These are phyloP conservation scores for Sinocyclocheilus grahami DNA, from an alignment of 2,113 vertebrate species.

Conservation along the genomic window DNA sequence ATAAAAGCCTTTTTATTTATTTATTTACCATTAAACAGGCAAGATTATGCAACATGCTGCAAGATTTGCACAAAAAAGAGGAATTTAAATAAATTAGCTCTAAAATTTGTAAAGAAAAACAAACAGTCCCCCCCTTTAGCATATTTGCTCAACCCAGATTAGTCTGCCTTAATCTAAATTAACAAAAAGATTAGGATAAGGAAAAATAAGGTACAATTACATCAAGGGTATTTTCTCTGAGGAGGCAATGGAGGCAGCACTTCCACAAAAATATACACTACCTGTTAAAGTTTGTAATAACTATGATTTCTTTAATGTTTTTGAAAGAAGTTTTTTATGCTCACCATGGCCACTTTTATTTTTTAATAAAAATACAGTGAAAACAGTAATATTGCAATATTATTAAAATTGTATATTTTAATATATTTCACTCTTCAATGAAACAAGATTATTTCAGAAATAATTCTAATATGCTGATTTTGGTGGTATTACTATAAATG, in stretches of 20 bases:
- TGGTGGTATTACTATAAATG: too few species aligned
- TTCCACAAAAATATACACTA: background rate
- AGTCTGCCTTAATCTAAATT: constrained; percentile 1
- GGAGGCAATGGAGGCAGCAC: background rate
- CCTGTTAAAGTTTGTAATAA: background rate
- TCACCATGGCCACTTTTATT: too few species aligned
- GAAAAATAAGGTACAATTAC: background rate
- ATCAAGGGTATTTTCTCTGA: background rate
- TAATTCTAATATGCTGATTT: too few species aligned
- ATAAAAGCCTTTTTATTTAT: background rate
- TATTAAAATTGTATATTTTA: too few species aligned
- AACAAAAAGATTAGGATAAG: constrained; percentile 10
- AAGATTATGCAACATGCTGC: background rate
- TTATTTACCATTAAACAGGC: background rate
- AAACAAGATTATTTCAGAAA: too few species aligned
- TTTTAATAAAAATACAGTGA: too few species aligned
- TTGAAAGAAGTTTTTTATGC: background rate
- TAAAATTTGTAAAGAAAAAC: background rate
- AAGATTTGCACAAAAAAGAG: background rate
- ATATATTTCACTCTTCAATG: too few species aligned
- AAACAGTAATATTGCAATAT: too few species aligned
- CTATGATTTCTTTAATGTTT: background rate
- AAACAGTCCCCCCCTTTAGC: background rate
- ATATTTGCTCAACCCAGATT: background rate
- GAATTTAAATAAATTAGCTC: constrained; percentile 2